Evolutionary conservation across 1,140 invertebrate species (phyloP), one percentile per base, ranked within the genome.

Genomic region (Grapholita molesta): DNA sequence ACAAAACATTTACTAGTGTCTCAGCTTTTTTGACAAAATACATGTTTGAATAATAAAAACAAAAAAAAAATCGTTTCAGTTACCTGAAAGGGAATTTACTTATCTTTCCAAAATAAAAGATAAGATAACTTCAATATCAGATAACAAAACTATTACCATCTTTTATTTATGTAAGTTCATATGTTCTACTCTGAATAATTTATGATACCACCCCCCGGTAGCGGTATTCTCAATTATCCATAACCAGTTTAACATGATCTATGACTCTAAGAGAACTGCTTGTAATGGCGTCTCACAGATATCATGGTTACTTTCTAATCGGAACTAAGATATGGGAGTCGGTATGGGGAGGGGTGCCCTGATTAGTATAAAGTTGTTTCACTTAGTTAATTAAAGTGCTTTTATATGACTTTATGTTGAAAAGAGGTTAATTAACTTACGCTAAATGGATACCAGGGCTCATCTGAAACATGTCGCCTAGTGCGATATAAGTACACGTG

Each of bases 311-410:
- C 0, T 5, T 7, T 21, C 6, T 9, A 48, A 48, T 30, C 3
- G 1, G 6, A 8, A 0, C 8, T 48, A 15, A 42, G 0, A 18
- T 21, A n/a, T 18, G 42, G 42, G 42, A 57, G 21, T 57, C 2
- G 8, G 48, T 15, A 24, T 21, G 23, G 48, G 15, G 23, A 23
- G 52, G n/a, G 53, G 24, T 25, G 21, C 23, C 24, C 5, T 57
- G 55, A 32, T 28, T 61, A 30, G 15, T 61, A 61, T 25, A 15
- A 6, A 25, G 21, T 25, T 57, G 12, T 0, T 18, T 18, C 55
- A 61, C 55, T 61, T 61, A 61, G 12, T 32, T 61, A 61, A 61
- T 61, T 61, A 28, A 61, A 61, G 24, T 61, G 23, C 3, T 25
- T 57, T 55, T 32, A 61, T 48, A 48, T 48, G 42, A 48, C 21